Evolutionary conservation across 2,113 vertebrate genomes (phyloP), one percentile per base, ranked within the genome.

Genomic region (Austrofundulus limnaeus): DNA sequence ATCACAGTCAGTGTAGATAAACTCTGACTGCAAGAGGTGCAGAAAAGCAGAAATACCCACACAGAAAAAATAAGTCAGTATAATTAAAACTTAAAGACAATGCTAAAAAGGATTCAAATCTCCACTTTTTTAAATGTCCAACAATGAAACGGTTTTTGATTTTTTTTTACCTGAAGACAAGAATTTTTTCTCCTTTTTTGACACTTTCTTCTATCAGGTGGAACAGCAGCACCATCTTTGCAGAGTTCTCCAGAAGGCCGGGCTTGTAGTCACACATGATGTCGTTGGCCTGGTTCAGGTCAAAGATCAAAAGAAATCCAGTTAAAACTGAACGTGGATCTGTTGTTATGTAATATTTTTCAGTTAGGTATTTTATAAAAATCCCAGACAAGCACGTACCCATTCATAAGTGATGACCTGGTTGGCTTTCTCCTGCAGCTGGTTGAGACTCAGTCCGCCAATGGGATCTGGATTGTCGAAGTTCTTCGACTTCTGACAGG

Each of bases 211-310:
- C 96, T 41, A 98, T 94, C 71, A 98, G 82, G 75, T 98, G 94
- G 84, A 98, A 98, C 46, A 98, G 92, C 61, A 98, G 85, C 25
- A 96, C 94, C 96, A 98, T 98, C 87, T 98, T 98, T 13, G 96
- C 95, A 0, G 96, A 98, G 85, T 98, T 97, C 80, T 97, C 95
- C 83, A 98, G 84, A 61, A 96, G 73, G 49, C 96, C 96, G 0
- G 92, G 92, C 72, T 94, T 92, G 75, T 98, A 98, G 83, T 95
- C 92, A 51, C 85, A 92, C 89, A 98, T 91, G 83, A 98, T 92
- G 58, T 97, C 95, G 82, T 96, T 98, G 34, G 96, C 96, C 96
- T 98, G 76, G 10, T 1, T 20, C 6, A 0, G 24, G n/a, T n/a
- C n/a, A n/a, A n/a, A n/a, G n/a, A n/a, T 19, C 53, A 19, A 10